Conservation (phyloP, 2,888 invertebrate genomes). For the Nephrotoma guestfalica region DNA sequence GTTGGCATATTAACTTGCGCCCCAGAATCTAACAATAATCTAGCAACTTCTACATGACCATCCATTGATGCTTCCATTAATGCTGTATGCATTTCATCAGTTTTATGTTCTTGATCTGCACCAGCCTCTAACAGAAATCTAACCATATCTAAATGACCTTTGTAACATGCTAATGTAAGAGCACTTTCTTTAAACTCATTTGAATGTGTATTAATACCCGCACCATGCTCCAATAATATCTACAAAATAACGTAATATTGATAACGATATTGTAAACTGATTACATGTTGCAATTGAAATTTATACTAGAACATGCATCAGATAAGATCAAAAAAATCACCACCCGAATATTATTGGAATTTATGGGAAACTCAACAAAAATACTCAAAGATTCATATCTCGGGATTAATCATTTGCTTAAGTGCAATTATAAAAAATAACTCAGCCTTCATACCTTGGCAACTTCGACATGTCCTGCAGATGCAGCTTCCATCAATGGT, state of each 20-base stretch:
- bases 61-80: constrained; percentile 99
- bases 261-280: background rate
- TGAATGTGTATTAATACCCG: constrained; percentile 96
- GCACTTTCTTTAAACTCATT: constrained; percentile 99
- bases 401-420: constrained; percentile 41
- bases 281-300: background rate
- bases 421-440: background rate
- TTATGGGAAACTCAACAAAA: constrained; percentile 16
- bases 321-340: constrained; percentile 34
- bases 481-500: constrained; percentile 97
- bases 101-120: constrained; percentile 95
- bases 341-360: constrained; percentile 13
- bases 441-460: constrained; percentile 45
- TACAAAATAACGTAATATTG: constrained; percentile 17
- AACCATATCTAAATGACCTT: constrained; percentile 95
- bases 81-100: constrained; percentile 99
- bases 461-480: constrained; percentile 85
- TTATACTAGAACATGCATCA: constrained; percentile 20
- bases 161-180: constrained; percentile 85
- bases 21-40: constrained; percentile 86
- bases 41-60: constrained; percentile 95
- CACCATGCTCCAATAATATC: constrained; percentile 82
- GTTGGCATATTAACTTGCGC: constrained; percentile 98
- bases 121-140: constrained; percentile 89
- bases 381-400: constrained; percentile 37